Percentiles rank a stretch among this genome's conserved stretches.
Conservation (phyloP, 1,140 invertebrate species). For the Penaeus vannamei region DNA sequence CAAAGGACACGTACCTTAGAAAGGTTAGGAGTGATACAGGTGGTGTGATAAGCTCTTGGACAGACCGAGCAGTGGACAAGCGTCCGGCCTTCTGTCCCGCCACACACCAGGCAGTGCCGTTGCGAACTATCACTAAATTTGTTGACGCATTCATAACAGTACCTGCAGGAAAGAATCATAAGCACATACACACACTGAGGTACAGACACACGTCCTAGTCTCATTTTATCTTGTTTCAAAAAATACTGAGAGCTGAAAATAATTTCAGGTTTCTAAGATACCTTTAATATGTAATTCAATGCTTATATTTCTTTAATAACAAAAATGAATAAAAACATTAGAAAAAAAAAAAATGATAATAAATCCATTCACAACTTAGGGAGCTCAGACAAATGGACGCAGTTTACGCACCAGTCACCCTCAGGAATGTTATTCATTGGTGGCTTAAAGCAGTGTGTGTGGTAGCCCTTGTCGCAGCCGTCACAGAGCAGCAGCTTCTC, state of each 20-base stretch:
- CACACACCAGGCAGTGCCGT: slow-evolving; percentile 75
- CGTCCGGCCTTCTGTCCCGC: slow-evolving; percentile 78
- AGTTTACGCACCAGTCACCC: slow-evolving; percentile 87
- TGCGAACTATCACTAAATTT: slow-evolving; percentile 87
- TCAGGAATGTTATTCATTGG: slow-evolving; percentile 96
- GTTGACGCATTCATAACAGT: slow-evolving; percentile 96
- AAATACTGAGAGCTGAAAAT: too few relatives aligned
- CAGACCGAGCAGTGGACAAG: slow-evolving; percentile 89
- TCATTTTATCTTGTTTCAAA: too few relatives aligned
- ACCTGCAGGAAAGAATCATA: slow-evolving; percentile 76
- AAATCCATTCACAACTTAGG: too few relatives aligned
- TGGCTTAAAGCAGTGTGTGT: slow-evolving; percentile 98
- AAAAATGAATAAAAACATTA: too few relatives aligned
- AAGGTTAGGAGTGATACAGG: slow-evolving; percentile 91
- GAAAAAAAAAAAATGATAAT: too few relatives aligned
- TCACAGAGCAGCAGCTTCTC: slow-evolving; percentile 95
- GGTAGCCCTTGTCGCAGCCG: slow-evolving; percentile 97
- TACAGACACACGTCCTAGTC: too few relatives aligned
- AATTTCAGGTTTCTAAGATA: too few relatives aligned
- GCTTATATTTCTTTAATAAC: too few relatives aligned
- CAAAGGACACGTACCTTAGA: slow-evolving; percentile 78
- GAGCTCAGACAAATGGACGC: too few relatives aligned
- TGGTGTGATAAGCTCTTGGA: slow-evolving; percentile 90
- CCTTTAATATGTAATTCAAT: too few relatives aligned
- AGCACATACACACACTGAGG: not conserved